Conservation (phyloP, 30 jellyfish, hydroid and myxozoan species). For the Turritopsis dohrnii region DNA sequence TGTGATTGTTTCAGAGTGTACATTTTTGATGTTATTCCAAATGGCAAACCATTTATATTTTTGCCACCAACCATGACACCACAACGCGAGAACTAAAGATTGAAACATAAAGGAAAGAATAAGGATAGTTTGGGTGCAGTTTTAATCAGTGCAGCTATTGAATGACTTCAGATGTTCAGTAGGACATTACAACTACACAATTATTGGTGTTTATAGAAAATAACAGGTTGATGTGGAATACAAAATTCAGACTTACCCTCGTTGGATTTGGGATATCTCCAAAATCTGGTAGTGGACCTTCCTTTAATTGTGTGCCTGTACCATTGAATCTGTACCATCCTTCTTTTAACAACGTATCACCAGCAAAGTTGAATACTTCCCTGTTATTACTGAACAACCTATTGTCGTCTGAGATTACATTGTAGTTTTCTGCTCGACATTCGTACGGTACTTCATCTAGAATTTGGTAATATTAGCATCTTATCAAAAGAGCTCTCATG, state of each 20-base stretch:
- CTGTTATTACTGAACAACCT: neutral
- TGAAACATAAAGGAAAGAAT: too few species aligned
- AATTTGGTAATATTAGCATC: neutral
- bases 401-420: neutral
- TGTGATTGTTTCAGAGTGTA: slow-evolving; percentile 9
- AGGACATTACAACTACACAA: too few species aligned
- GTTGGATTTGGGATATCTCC: neutral
- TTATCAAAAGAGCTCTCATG: neutral
- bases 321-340: slow-evolving; percentile 17
- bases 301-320: neutral
- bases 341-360: neutral
- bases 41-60: neutral
- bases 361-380: neutral
- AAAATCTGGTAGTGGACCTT: neutral
- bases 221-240: too few species aligned
- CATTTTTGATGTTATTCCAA: slow-evolving; percentile 1
- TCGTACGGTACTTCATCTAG: neutral
- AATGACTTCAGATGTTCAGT: too few species aligned
- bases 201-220: too few species aligned
- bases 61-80: neutral
- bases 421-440: neutral
- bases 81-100: neutral
- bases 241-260: neutral
- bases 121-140: too few species aligned
- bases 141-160: too few species aligned